Base-by-base conservation (phyloP, 1,140 invertebrate species). In the Aethina tumida region DNA sequence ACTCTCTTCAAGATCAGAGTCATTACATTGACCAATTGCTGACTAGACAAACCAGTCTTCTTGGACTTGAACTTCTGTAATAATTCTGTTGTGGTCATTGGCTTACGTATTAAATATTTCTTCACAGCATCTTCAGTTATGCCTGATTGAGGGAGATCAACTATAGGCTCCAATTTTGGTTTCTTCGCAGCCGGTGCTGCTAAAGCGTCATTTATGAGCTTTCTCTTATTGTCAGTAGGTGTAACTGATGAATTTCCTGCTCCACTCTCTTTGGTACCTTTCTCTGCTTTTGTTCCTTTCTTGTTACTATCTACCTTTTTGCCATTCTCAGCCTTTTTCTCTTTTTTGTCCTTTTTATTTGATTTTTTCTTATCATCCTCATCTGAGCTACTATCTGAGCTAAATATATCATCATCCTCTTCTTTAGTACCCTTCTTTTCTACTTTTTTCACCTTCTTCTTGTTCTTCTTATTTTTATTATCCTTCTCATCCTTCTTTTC, bases 1-100 rank as follows among this genome's bases (percentile, higher is more conserved):
- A 97, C 91, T 55, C 84, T 81, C 65, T 96, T 96, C 8, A 97
- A 68, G 41, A 97, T 90, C 56, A 92, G 84, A 13, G 90, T 93
- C 75, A 97, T 94, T 12, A 86, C 81, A 46, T 84, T 84, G 2
- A 94, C 90, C 41, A 97, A 69, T 39, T 94, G 81, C 42, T 96
- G 87, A 33, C 81, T 86, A 12, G 77, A 81, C 17, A 95, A 70
- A 7, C 88, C 88, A n/a, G 85, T 87, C 51, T 92, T 90, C 59
- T 94, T 94, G 13, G 84, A 86, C 60, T 92, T 94, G 65, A 97
- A 95, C 65, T 97, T 97, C 26, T 92, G 86, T 4, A 97, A 60
- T 9, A 97, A 63, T 59, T 97, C 92, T 0, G 88, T 95, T 0
- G 92, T 86, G 1, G 93, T 97, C 82, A 97, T 94, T 2, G 93